Percentiles rank a stretch among this genome's conserved stretches.
Conservation (phyloP, 2,113 vertebrate genomes). For the Ciconia stormi region DNA sequence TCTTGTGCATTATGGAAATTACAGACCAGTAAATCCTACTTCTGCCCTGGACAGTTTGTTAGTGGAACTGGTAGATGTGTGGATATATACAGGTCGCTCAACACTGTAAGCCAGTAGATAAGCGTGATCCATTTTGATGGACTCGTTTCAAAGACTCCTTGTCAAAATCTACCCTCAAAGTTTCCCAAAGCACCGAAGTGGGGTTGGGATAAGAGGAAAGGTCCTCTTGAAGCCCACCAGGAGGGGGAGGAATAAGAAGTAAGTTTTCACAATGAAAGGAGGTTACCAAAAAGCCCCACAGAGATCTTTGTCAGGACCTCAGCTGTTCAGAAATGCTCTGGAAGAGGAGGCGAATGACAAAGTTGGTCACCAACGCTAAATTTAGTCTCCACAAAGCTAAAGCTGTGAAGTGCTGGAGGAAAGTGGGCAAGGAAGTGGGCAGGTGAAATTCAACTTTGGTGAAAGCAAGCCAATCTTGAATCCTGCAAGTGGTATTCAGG, state of each 20-base stretch:
- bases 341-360: neutral
- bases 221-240: neutral
- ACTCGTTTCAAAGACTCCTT: neutral
- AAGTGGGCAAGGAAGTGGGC: conserved; percentile 41
- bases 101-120: neutral
- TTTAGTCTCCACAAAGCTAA: conserved; percentile 19
- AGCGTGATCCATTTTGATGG: neutral
- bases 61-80: neutral
- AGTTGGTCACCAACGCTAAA: conserved; percentile 45
- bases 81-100: neutral
- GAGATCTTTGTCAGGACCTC: neutral
- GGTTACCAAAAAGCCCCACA: neutral
- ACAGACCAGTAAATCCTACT: neutral
- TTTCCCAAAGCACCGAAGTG: neutral
- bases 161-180: neutral
- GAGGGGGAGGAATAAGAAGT: neutral
- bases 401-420: conserved; percentile 16
- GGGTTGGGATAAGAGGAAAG: neutral
- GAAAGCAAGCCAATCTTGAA: neutral
- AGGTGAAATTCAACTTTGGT: conserved; percentile 46
- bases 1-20: neutral
- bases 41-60: neutral
- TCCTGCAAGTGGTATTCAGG: conserved; percentile 14
- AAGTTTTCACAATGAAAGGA: neutral
- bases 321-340: neutral